phyloP scores from a whole-genome alignment of 2,113 vertebrate species.

The Isichthys henryi region DNA sequence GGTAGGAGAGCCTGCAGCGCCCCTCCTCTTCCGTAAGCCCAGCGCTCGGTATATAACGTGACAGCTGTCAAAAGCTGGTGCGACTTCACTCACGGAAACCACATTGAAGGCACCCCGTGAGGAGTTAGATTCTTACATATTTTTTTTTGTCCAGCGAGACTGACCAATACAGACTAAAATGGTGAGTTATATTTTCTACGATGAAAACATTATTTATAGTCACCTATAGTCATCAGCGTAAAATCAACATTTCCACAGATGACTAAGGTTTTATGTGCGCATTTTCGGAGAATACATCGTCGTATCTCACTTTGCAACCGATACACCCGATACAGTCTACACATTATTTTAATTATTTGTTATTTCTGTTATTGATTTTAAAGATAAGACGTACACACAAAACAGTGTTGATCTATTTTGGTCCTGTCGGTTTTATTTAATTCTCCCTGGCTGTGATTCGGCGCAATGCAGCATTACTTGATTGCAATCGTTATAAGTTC shows the following conservation, averaged over 20 bases:
- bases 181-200: constrained; percentile 3
- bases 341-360: neutral
- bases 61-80: neutral
- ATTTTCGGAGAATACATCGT: neutral
- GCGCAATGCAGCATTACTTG: neutral
- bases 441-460: neutral
- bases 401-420: neutral
- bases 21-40: neutral
- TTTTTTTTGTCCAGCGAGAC: neutral
- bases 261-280: neutral
- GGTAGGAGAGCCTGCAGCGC: neutral
- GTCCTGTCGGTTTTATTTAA: neutral
- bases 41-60: neutral
- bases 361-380: neutral
- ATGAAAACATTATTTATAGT: neutral
- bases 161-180: constrained; percentile 14
- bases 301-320: neutral
- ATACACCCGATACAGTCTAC: neutral
- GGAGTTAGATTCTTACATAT: neutral
- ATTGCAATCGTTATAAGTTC: neutral
- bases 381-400: neutral
- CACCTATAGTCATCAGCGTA: neutral
- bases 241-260: neutral
- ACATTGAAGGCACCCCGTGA: constrained; percentile 13
- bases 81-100: neutral